Evolutionary conservation across 2,888 invertebrate species (phyloP).

Genomic region (Bombylius discolor): DNA sequence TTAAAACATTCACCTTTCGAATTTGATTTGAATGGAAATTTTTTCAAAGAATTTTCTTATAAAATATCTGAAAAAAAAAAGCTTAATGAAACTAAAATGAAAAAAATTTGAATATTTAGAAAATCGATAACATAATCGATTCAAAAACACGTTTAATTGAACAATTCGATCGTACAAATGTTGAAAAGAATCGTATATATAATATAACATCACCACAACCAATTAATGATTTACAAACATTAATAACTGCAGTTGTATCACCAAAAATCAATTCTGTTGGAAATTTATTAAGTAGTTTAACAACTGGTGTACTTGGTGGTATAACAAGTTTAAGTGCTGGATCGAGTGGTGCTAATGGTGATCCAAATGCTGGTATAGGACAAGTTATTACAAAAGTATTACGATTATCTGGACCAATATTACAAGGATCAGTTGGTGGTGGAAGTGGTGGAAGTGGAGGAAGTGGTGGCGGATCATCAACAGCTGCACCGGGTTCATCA

Average conservation of each 20-base stretch:
- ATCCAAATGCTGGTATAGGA: constrained; percentile 28
- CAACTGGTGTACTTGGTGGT: constrained; percentile 41
- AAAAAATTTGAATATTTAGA: constrained; percentile 40
- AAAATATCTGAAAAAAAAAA: no score
- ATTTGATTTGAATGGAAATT: no score
- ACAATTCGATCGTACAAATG: constrained; percentile 56
- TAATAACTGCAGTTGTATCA: constrained; percentile 56
- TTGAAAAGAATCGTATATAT: constrained; percentile 61
- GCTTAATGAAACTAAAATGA: no score
- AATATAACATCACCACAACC: constrained; percentile 55
- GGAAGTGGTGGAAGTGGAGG: constrained; percentile 22
- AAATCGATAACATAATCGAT: constrained; percentile 70
- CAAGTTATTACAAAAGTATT: constrained; percentile 34
- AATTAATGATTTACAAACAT: constrained; percentile 47
- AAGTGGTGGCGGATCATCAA: constrained; percentile 24
- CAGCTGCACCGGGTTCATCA: constrained; percentile 27
- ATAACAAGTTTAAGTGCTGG: constrained; percentile 41
- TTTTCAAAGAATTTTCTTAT: no score
- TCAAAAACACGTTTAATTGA: constrained; percentile 60
- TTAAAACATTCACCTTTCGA: no score
- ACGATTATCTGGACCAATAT: constrained; percentile 33
- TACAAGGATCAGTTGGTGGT: constrained; percentile 33
- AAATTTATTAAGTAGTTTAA: constrained; percentile 49
- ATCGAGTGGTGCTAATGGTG: constrained; percentile 34
- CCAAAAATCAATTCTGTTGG: constrained; percentile 57